Evolutionary conservation across 92 coral and sea anemone species (phyloP).

Genomic region (Heteractis magnifica): DNA sequence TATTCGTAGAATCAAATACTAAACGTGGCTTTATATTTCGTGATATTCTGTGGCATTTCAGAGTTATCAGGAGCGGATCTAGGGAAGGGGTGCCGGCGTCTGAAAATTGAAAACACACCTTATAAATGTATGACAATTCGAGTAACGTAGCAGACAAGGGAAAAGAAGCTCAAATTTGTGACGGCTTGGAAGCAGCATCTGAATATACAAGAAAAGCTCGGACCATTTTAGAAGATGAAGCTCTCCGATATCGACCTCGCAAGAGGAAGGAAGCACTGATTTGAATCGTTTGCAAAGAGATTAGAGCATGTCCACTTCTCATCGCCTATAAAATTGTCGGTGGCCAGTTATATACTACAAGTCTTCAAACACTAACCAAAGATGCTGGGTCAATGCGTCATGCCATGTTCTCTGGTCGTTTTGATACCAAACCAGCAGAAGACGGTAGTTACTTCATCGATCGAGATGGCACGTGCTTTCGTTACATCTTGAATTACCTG

Average conservation of each 20-base stretch:
- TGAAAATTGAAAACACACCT: background rate
- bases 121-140: background rate
- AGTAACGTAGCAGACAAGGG: background rate
- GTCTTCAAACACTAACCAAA: conserved; percentile 46
- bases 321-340: conserved; percentile 50
- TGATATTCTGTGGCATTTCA: no score
- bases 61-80: no score
- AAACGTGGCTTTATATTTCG: no score
- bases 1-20: no score
- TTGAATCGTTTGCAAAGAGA: conserved; percentile 20
- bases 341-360: conserved; percentile 62
- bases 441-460: conserved; percentile 18
- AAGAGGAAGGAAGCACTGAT: no score
- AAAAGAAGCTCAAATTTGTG: background rate
- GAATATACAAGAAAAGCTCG: background rate
- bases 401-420: conserved; percentile 70
- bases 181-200: background rate
- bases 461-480: conserved; percentile 70
- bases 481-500: conserved; percentile 67
- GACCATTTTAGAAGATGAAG: background rate
- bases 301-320: conserved; percentile 49
- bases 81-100: no score
- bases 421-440: conserved; percentile 18
- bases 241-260: background rate
- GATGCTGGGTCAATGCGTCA: conserved; percentile 72